These are phyloP conservation scores for Apotomis betuletana DNA, from an alignment of 2,888 invertebrate species.

Conservation along the genomic window DNA sequence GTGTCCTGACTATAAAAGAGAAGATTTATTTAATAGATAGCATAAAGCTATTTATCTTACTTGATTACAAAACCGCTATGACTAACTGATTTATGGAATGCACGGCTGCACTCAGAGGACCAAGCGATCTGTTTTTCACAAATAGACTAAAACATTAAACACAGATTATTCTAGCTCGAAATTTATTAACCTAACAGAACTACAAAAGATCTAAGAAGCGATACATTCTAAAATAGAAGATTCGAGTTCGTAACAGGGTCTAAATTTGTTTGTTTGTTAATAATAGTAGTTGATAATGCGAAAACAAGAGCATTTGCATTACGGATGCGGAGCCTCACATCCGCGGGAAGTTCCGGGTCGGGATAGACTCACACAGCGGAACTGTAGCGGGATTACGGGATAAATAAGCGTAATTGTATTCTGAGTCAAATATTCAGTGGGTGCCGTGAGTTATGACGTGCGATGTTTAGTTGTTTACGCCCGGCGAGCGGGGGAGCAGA, in stretches of 20 bases:
- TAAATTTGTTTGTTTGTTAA: neutral
- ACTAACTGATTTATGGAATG: neutral
- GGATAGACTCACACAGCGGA: constrained; percentile 31
- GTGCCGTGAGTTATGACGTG: constrained; percentile 6
- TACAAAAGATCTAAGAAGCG: constrained; percentile 21
- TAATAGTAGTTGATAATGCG: constrained; percentile 39
- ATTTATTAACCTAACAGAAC: constrained; percentile 11
- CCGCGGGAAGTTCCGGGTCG: constrained; percentile 33
- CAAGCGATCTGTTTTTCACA: neutral
- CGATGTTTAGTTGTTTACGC: neutral
- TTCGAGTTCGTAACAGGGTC: neutral
- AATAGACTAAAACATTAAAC: constrained; percentile 1
- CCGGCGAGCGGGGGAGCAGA: neutral
- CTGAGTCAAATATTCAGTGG: constrained; percentile 28
- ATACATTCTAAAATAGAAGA: neutral
- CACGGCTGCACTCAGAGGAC: neutral
- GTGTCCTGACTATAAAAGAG: no score
- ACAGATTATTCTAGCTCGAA: constrained; percentile 11
- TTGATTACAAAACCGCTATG: no score
- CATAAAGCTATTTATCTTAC: no score
- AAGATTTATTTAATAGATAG: no score
- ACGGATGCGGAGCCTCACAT: constrained; percentile 36
- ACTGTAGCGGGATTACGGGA: constrained; percentile 39
- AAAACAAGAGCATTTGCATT: constrained; percentile 41
- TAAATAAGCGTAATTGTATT: constrained; percentile 41